A percentile compares a stretch with the other conserved stretches of the same genome.
Conservation (phyloP, 1,140 invertebrate genomes). For the Ridgeia piscesae region DNA sequence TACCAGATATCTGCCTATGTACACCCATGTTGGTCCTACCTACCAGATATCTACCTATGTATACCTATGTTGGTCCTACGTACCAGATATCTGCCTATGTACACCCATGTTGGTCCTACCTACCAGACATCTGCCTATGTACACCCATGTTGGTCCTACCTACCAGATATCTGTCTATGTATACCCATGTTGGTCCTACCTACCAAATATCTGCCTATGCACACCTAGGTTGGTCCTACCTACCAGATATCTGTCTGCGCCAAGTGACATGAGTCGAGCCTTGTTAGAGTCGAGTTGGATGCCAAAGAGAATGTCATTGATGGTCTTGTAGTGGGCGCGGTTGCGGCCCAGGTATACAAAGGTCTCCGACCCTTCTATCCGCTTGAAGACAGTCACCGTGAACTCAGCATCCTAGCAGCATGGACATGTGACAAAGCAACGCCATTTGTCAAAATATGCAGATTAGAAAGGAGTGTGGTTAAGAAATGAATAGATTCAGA, state of each 20-base stretch:
- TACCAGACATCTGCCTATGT: too few species aligned
- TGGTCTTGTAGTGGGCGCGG: slow-evolving; percentile 56
- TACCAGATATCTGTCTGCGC: slow-evolving; percentile 54
- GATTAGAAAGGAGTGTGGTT: background rate
- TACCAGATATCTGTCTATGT: too few species aligned
- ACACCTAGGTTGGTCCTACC: background rate
- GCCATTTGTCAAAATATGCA: background rate
- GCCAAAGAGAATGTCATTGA: slow-evolving; percentile 55
- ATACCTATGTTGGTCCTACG: too few species aligned
- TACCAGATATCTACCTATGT: background rate
- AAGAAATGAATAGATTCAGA: background rate
- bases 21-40: too few species aligned
- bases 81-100: too few species aligned
- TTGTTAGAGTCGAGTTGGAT: slow-evolving; percentile 49
- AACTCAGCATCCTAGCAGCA: slow-evolving; percentile 17
- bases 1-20: too few species aligned
- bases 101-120: too few species aligned
- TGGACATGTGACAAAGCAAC: background rate
- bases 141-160: too few species aligned
- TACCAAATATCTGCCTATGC: too few species aligned
- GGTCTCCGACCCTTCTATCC: background rate
- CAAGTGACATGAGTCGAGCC: slow-evolving; percentile 50
- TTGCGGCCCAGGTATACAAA: slow-evolving; percentile 51
- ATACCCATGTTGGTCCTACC: too few species aligned
- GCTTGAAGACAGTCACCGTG: slow-evolving; percentile 13